A percentile compares a stretch with the other conserved stretches of the same genome.
phyloP scores from a whole-genome alignment of 1,140 invertebrate genomes.

The Aphaenogaster ashmeadi region DNA sequence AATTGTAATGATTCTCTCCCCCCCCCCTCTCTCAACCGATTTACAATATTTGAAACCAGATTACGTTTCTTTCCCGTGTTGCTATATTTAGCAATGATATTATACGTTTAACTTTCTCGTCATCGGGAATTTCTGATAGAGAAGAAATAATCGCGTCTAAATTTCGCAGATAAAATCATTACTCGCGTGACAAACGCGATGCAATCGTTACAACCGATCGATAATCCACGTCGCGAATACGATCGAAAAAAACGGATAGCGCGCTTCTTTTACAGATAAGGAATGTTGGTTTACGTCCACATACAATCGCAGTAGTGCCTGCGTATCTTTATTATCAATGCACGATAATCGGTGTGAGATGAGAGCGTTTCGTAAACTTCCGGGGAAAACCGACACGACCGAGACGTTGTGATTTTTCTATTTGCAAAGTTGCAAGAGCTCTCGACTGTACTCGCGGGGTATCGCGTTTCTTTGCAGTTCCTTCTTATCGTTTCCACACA shows the following conservation, averaged over 20 bases:
- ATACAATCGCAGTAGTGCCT: not conserved
- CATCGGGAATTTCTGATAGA: conserved; percentile 1
- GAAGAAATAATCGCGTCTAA: not conserved
- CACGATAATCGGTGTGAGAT: not conserved
- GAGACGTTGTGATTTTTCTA: not conserved
- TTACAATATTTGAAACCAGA: not conserved
- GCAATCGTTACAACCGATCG: not conserved
- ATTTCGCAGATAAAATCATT: conserved; percentile 15
- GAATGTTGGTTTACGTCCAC: not conserved
- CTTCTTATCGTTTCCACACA: not conserved
- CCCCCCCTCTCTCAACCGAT: not conserved
- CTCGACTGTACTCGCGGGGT: not conserved
- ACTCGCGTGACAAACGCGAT: not conserved
- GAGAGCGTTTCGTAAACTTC: conserved; percentile 39
- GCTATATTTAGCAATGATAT: not conserved
- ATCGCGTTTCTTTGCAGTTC: not conserved
- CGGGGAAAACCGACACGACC: conserved; percentile 16
- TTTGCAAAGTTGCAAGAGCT: not conserved
- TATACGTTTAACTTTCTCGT: not conserved
- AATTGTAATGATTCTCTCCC: not conserved
- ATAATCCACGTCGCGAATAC: not conserved
- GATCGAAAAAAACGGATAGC: conserved; percentile 4
- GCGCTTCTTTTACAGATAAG: conserved; percentile 35
- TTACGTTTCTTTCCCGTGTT: not conserved
- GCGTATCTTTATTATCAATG: conserved; percentile 33